phyloP scores from a whole-genome alignment of 2,113 vertebrate species.

The Bos indicus region DNA sequence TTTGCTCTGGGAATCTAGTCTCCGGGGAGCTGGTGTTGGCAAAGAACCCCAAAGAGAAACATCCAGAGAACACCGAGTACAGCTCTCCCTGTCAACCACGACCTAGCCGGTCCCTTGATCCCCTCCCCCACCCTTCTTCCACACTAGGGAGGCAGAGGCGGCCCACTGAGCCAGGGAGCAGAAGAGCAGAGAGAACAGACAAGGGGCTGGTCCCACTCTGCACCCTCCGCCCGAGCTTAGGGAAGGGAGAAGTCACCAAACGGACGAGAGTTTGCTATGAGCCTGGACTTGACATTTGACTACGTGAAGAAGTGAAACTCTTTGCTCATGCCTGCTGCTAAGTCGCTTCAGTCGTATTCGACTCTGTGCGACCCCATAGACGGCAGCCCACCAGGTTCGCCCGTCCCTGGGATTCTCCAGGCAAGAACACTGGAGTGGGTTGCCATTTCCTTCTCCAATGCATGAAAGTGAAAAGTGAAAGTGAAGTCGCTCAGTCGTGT shows the following conservation, averaged over 20 bases:
- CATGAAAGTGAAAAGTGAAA: too few relatives aligned
- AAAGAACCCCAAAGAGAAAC: background rate
- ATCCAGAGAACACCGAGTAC: background rate
- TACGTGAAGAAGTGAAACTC: background rate
- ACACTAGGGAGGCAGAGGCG: too few relatives aligned
- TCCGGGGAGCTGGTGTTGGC: background rate
- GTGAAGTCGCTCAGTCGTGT: too few relatives aligned
- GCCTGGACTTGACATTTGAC: background rate
- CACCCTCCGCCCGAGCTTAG: background rate
- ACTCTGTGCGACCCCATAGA: too few relatives aligned
- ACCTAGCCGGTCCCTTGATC: background rate
- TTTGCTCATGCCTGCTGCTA: background rate
- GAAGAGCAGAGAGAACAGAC: background rate
- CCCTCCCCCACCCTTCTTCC: background rate
- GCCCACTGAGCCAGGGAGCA: background rate
- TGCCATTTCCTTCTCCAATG: too few relatives aligned
- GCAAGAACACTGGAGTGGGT: too few relatives aligned
- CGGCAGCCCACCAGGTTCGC: too few relatives aligned
- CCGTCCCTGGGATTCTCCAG: too few relatives aligned
- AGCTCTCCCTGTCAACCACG: background rate
- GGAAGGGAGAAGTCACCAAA: background rate
- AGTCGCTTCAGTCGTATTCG: too few relatives aligned
- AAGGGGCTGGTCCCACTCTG: background rate
- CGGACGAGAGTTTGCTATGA: background rate
- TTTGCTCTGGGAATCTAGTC: background rate